Base-by-base conservation (phyloP, 2,113 vertebrate species). In the Tachuris rubrigastra region DNA sequence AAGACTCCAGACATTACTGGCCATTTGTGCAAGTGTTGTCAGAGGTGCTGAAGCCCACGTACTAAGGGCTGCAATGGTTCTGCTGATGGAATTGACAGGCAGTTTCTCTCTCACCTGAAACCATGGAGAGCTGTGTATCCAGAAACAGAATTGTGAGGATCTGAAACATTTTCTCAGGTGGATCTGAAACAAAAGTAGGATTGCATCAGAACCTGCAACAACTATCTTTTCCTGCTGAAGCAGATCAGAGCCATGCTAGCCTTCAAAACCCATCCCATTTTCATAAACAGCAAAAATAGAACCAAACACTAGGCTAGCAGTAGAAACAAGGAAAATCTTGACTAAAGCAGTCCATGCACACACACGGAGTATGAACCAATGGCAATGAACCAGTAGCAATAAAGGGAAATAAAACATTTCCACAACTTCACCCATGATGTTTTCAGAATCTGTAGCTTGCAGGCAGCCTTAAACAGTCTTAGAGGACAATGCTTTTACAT, bases 111-210 rank as follows among this genome's bases (percentile, higher is more conserved):
- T 97, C 85, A 97, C 96, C 96, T 96, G 85, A 73, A 81, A 53
- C 66, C 22, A 27, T 24, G 14, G 8, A 87, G 58, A 98, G 52
- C 33, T 96, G 85, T 8, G 13, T 67, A 82, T 87, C 88, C 84
- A 98, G 75, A 27, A 95, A 80, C 41, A 96, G 28, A 33, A 77
- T 21, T 41, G 73, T 72, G 33, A 96, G 63, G 19, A 96, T 71
- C 63, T 87, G 49, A 60, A 94, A 86, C 97, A 98, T 98, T 91
- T 90, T 97, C 55, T 85, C 71, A 44, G 44, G 22, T 24, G 21
- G 42, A 88, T 91, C 97, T 98, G 95, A 96, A 98, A 96, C 13
- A 89, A 35, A 93, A 79, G 22, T 4, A 75, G 55, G 27, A 39
- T 58, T 89, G 35, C 37, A 44, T 78, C 39, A 58, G 79, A 67